phyloP scores from a whole-genome alignment of 2,113 vertebrate genomes.

The Micromys minutus region DNA sequence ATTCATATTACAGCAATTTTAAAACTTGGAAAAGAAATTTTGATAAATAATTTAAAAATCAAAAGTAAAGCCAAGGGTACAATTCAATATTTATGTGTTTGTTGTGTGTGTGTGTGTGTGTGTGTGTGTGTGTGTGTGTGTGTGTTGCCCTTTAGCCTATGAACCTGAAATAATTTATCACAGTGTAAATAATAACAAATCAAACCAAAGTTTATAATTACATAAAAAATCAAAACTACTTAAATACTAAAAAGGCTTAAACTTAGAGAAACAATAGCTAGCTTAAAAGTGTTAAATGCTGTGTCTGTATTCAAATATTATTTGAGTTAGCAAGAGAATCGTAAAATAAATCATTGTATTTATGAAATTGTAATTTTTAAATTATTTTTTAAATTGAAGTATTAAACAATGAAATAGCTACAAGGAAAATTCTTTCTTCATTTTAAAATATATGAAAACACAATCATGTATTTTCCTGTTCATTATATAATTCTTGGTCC shows the following conservation, averaged over 20 bases:
- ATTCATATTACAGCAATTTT: too few relatives aligned
- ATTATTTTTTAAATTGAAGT: not conserved
- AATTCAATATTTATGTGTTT: constrained; percentile 15
- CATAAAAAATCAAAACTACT: constrained; percentile 52
- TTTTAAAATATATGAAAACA: not conserved
- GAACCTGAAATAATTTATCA: constrained; percentile 60
- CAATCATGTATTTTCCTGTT: not conserved
- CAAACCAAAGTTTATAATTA: constrained; percentile 35
- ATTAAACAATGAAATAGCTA: not conserved
- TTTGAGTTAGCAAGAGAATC: not conserved
- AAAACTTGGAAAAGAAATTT: constrained; percentile 69
- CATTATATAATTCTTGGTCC: not conserved
- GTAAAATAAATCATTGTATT: not conserved
- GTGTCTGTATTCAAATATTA: not conserved
- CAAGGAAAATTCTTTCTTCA: not conserved
- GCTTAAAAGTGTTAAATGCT: constrained; percentile 5
- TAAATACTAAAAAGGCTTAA: not conserved
- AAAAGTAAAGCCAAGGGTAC: constrained; percentile 77
- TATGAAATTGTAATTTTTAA: not conserved
- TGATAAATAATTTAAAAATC: constrained; percentile 79
- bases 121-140: not conserved
- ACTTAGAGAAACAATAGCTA: not conserved
- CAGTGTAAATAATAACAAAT: constrained; percentile 58
- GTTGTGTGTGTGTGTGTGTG: not conserved
- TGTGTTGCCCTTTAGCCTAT: constrained; percentile 33